Evolutionary conservation across 2,888 invertebrate species (phyloP), one percentile per base, ranked within the genome.

Genomic region (Panzeria rudis): DNA sequence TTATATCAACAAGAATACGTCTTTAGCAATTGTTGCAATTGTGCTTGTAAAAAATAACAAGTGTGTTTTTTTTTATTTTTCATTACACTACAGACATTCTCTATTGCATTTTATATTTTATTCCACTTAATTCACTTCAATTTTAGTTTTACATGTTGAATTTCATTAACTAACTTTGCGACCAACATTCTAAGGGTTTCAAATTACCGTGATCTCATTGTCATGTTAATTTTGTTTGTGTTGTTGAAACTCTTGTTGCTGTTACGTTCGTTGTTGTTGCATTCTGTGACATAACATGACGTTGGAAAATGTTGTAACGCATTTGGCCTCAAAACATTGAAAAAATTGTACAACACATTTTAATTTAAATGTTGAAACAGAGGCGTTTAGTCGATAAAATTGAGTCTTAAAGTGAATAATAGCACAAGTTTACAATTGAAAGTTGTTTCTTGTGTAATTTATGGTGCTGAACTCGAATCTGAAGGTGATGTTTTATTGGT

Each of bases 141-240:
- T 61, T 52, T 8, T 15, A 73, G 44, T 77, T 62, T 29, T 11
- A 64, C 71, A 64, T 71, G 44, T 59, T 73, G 72, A 50, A 75
- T 84, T 80, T 25, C 71, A 80, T 76, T 84, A 84, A 80, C 76
- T n/a, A n/a, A n/a, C 64, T 59, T 66, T 76, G 71, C 64, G 64
- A 47, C 41, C 38, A 71, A 64, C 76, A 82, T 54, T 62, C 62
- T 23, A 62, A 56, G 35, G 64, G 71, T 77, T 50, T 76, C 20
- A 82, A 76, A 82, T 82, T 71, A 82, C 47, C 76, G 56, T 82
- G 38, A 71, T 32, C 71, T 59, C 69, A 76, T 76, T 76, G 82
- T 64, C 64, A 82, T 71, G 76, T 76, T 76, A 76, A 76, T 76
- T 71, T 69, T 50, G 7, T 62, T 62, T 32, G 29, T 29, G 20